Conservation (phyloP, 2,888 invertebrate species). For the Drosophila histrio region DNA sequence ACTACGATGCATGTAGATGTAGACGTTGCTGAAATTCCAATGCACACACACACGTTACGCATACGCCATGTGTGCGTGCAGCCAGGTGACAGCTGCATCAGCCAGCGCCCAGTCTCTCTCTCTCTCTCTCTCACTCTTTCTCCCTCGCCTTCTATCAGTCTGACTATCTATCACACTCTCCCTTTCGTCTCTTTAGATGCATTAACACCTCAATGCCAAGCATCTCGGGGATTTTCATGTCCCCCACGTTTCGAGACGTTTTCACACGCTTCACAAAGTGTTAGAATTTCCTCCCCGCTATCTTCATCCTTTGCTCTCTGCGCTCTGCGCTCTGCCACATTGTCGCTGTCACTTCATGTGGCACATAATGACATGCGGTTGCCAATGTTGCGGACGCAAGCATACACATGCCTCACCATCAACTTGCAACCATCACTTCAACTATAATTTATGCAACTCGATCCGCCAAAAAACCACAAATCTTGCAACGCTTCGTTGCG, state of each 20-base stretch:
- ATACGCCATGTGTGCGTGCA: constrained; percentile 37
- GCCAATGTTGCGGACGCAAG: constrained; percentile 64
- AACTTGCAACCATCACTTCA: constrained; percentile 18
- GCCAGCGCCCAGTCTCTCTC: not conserved
- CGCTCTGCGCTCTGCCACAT: not conserved
- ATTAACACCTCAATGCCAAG: constrained; percentile 61
- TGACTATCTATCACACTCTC: not conserved
- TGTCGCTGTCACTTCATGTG: constrained; percentile 39
- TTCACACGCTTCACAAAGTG: constrained; percentile 38
- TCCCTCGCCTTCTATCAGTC: not conserved
- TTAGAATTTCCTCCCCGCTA: not conserved
- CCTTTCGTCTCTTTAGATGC: constrained; percentile 33
- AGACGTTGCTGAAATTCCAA: constrained; percentile 46
- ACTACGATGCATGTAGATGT: not conserved
- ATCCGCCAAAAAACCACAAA: constrained; percentile 61
- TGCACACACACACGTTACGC: constrained; percentile 35
- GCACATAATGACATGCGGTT: constrained; percentile 75
- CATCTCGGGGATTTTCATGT: constrained; percentile 23
- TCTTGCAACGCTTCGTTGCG: constrained; percentile 50
- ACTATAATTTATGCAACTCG: constrained; percentile 47
- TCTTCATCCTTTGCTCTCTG: not conserved
- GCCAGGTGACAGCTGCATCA: constrained; percentile 46
- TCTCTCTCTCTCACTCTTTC: not conserved
- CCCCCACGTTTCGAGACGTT: constrained; percentile 42
- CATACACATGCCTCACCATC: constrained; percentile 19